Evolutionary conservation across 2,113 vertebrate genomes (phyloP).

Genomic region (Galbula dea): DNA sequence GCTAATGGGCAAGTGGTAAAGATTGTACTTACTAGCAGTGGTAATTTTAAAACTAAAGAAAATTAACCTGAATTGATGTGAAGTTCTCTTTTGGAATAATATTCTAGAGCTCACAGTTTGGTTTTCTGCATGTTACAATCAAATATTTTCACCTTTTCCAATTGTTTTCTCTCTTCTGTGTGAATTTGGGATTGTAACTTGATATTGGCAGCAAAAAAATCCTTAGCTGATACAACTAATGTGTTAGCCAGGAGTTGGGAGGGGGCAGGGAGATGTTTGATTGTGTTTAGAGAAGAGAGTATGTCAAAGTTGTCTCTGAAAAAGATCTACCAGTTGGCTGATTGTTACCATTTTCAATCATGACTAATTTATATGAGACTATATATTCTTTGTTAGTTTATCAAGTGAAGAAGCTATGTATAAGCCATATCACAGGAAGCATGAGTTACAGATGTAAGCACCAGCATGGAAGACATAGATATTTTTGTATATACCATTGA

Average conservation of each 20-base stretch:
- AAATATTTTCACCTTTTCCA: background rate
- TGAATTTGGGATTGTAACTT: background rate
- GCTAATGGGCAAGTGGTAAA: background rate
- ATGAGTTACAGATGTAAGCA: background rate
- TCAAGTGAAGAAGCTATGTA: background rate
- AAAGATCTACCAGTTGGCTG: background rate
- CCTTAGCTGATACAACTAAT: background rate
- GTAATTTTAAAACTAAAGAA: background rate
- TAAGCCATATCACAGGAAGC: background rate
- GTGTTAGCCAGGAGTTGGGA: background rate
- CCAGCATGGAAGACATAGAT: background rate
- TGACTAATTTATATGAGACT: background rate
- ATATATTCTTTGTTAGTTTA: background rate
- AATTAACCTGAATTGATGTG: background rate
- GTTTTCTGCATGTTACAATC: background rate
- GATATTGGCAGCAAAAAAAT: background rate
- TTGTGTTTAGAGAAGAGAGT: background rate
- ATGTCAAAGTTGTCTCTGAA: background rate
- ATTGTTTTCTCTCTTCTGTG: background rate
- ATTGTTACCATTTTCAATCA: background rate
- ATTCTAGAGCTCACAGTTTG: background rate
- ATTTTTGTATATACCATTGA: background rate
- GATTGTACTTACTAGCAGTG: background rate
- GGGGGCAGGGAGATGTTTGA: background rate
- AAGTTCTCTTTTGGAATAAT: background rate